These are phyloP conservation scores for Lordiphosa collinella DNA, from an alignment of 1,140 invertebrate species.

Conservation along the genomic window DNA sequence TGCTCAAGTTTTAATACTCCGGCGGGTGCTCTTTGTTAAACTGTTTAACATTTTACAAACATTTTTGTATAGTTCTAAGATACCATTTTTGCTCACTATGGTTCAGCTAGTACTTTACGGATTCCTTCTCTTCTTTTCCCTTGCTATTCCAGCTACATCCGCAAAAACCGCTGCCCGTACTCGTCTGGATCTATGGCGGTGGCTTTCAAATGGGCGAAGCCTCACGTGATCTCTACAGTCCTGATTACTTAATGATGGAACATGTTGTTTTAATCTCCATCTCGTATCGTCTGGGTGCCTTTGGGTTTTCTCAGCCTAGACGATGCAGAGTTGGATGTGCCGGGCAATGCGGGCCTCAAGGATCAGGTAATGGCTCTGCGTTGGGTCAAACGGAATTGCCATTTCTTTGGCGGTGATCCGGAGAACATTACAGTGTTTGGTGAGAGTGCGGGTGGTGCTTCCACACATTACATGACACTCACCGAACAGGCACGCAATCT, in stretches of 20 bases:
- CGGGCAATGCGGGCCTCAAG: conserved; percentile 84
- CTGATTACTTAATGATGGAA: conserved; percentile 83
- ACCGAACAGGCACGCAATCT: conserved; percentile 80
- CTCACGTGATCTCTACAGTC: conserved; percentile 78
- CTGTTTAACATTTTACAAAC: no score
- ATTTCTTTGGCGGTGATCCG: conserved; percentile 81
- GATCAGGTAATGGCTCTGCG: conserved; percentile 85
- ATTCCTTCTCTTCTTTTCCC: no score
- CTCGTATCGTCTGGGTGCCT: conserved; percentile 80
- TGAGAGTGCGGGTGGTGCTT: conserved; percentile 80
- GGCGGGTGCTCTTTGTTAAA: no score
- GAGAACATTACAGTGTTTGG: conserved; percentile 80
- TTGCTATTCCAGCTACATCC: conserved; percentile 52
- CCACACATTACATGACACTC: conserved; percentile 83
- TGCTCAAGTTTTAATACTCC: no score
- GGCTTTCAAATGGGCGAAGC: conserved; percentile 82
- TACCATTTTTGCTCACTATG: no score
- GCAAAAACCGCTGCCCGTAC: conserved; percentile 54
- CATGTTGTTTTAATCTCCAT: conserved; percentile 80
- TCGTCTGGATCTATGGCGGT: conserved; percentile 84
- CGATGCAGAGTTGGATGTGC: conserved; percentile 77
- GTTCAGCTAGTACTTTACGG: no score
- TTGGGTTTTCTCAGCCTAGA: conserved; percentile 77
- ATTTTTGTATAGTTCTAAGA: no score
- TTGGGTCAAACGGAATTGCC: conserved; percentile 84